These are phyloP conservation scores for Lasioglossum marginatum DNA, from an alignment of 2,888 invertebrate genomes.

Conservation along the genomic window DNA sequence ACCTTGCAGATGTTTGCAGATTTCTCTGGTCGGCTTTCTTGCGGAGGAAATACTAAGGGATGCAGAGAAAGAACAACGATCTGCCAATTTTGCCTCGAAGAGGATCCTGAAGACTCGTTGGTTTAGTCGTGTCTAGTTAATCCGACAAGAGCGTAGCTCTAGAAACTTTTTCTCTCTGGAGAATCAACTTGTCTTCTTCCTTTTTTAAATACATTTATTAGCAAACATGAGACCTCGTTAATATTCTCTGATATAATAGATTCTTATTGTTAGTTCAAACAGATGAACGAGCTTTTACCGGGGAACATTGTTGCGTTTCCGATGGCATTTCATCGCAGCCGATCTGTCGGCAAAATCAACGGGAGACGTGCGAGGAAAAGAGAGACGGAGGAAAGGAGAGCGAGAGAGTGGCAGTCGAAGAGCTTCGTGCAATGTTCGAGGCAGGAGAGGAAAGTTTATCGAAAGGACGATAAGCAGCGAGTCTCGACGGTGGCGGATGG, in stretches of 20 bases:
- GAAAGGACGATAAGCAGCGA: conserved; percentile 64
- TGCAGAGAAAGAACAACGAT: neutral
- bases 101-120: neutral
- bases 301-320: neutral
- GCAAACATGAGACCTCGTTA: no score
- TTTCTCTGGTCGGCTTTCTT: neutral
- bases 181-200: no score
- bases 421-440: conserved; percentile 53
- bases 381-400: neutral
- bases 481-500: conserved; percentile 61
- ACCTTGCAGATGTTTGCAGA: neutral
- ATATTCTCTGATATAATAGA: no score
- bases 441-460: conserved; percentile 58
- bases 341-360: conserved; percentile 24
- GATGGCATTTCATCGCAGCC: neutral
- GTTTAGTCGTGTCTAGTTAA: neutral
- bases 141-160: neutral
- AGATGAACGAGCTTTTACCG: neutral
- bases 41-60: neutral
- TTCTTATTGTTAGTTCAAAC: neutral
- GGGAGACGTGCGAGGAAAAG: conserved; percentile 2
- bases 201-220: no score
- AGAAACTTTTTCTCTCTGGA: neutral
- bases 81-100: neutral
- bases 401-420: conserved; percentile 26